A percentile compares a stretch with the other conserved stretches of the same genome.
Evolutionary conservation across 2,797 vertebrate genomes (phyloP).

Genomic region (Valencia hispanica): DNA sequence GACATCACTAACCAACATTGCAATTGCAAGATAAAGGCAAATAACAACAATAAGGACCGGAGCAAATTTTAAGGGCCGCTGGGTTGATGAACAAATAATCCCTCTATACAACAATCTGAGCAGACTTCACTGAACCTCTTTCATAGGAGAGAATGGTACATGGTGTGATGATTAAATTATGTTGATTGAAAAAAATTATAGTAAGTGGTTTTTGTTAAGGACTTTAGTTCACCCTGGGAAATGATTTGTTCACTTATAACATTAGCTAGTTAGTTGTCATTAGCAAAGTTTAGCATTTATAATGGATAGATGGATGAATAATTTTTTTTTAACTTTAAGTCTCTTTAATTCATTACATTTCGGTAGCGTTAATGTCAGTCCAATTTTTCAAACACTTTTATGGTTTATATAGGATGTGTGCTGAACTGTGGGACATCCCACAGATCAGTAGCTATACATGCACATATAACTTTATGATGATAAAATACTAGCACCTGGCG

Average conservation of each 20-base stretch:
- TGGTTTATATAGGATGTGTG: not conserved
- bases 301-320: not conserved
- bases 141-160: not conserved
- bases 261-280: not conserved
- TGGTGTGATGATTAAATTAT: not conserved
- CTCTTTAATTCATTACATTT: too few relatives aligned
- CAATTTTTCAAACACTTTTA: not conserved
- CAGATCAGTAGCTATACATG: not conserved
- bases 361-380: not conserved
- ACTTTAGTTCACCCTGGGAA: not conserved
- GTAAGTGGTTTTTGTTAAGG: not conserved
- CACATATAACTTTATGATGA: not conserved
- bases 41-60: too few relatives aligned
- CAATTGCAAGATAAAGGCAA: too few relatives aligned
- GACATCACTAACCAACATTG: too few relatives aligned
- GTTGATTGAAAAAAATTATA: not conserved
- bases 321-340: not conserved
- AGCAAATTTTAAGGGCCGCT: too few relatives aligned
- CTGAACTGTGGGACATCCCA: not conserved
- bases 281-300: not conserved
- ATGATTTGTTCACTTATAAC: not conserved
- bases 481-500: not conserved
- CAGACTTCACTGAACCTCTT: not conserved
- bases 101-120: not conserved
- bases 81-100: too few relatives aligned